Base-by-base conservation (phyloP, 2,888 invertebrate genomes). In the Cataglyphis altisquamis region DNA sequence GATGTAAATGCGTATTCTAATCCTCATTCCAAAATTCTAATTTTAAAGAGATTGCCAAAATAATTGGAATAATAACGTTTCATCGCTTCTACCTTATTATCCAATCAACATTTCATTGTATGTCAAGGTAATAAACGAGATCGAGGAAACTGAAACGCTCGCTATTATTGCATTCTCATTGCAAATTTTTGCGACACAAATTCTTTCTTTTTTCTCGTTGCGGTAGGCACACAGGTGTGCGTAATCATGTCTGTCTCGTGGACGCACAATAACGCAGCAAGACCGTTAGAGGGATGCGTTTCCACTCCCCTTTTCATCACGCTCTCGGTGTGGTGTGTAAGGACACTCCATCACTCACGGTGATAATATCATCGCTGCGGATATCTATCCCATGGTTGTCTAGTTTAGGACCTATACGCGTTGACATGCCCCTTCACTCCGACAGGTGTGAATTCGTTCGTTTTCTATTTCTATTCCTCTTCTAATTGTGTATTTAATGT, bases 321-420 rank as follows among this genome's bases (percentile, higher is more conserved):
- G 68, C 84, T 66, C 83, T 64, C 77, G 57, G 57, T n/a, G 62
- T n/a, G 57, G 21, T 82, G 66, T 89, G 91, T 90, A 90, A 92
- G 92, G 88, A 91, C 89, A 88, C 92, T 91, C 89, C 87, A 91
- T 92, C 91, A 90, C 85, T 88, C 84, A 88, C 84, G 88, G 90
- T 87, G 90, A 89, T 90, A 88, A 90, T 89, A 90, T 87, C 89
- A 83, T 89, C 67, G 18, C 89, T 88, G 91, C 87, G 88, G 87
- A 87, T 87, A 86, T 87, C 88, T 87, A 88, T 89, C 83, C 83
- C 82, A 39, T 72, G 73, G 89, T 88, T 89, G 91, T 92, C 91
- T 91, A 83, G 90, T 86, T 88, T 88, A 86, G 85, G 68, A 15
- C 63, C 48, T 36, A 21, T 18, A 62, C 52, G n/a, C 82, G 67